A percentile compares a stretch with the other conserved stretches of the same genome.
Evolutionary conservation across 2,888 invertebrate species (phyloP).

Genomic region (Periphyllus acericola): DNA sequence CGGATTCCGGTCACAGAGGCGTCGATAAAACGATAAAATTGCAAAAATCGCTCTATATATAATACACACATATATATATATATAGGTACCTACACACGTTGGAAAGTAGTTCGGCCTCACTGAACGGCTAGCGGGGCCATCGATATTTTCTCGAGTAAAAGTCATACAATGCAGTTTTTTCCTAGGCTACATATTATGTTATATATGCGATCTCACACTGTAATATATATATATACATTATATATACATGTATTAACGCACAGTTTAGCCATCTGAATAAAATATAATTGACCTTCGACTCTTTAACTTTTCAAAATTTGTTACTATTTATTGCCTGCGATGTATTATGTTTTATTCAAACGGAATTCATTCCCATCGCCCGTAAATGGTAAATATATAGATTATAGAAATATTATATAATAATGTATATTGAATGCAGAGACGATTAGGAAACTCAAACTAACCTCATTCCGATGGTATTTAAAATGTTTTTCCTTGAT

Average conservation of each 20-base stretch:
- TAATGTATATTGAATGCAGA: no score
- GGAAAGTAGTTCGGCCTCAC: constrained; percentile 58
- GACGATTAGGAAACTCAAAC: no score
- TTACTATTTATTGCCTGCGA: no score
- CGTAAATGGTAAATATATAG: no score
- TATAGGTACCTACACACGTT: background rate
- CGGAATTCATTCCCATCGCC: no score
- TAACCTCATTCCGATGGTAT: no score
- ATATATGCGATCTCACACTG: background rate
- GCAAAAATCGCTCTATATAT: constrained; percentile 36
- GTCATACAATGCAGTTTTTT: constrained; percentile 20
- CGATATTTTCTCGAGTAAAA: constrained; percentile 58
- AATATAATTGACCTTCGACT: background rate
- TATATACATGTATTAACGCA: background rate
- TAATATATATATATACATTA: background rate
- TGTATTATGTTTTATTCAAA: no score
- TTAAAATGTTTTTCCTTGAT: no score
- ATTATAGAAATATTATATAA: no score
- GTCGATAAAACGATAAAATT: constrained; percentile 37
- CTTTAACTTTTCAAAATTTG: constrained; percentile 6
- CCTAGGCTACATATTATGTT: background rate
- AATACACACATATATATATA: no score
- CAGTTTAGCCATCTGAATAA: background rate
- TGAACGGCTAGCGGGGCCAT: constrained; percentile 18
- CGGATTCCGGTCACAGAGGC: constrained; percentile 50